A percentile compares a stretch with the other conserved stretches of the same genome.
phyloP scores from a whole-genome alignment of 2,888 invertebrate genomes.

The Camponotus fellah region DNA sequence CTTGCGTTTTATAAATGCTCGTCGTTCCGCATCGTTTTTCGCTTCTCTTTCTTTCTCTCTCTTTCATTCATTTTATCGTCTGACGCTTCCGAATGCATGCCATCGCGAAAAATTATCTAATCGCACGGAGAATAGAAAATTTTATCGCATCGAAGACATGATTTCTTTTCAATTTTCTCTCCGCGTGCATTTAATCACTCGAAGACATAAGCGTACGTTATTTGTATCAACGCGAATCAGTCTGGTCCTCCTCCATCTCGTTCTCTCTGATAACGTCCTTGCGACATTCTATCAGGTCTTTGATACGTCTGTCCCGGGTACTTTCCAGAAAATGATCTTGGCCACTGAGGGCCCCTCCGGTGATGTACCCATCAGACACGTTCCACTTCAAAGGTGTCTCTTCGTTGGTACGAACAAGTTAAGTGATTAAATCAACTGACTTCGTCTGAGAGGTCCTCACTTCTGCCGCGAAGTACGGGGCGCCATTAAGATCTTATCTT shows the following conservation, averaged over 20 bases:
- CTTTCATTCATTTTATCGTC: neutral
- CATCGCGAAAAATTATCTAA: constrained; percentile 41
- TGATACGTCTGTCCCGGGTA: constrained; percentile 69
- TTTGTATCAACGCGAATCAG: constrained; percentile 13
- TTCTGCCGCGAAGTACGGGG: constrained; percentile 48
- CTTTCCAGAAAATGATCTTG: constrained; percentile 72
- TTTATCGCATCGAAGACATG: neutral
- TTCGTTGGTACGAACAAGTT: constrained; percentile 58
- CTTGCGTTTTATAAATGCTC: constrained; percentile 71
- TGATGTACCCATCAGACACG: constrained; percentile 64
- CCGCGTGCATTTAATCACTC: constrained; percentile 33
- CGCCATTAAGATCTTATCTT: constrained; percentile 57
- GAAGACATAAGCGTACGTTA: neutral
- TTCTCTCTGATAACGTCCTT: constrained; percentile 60
- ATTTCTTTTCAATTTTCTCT: constrained; percentile 37
- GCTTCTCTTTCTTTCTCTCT: neutral
- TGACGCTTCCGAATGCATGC: neutral
- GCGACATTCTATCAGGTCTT: constrained; percentile 68
- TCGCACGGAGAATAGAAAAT: constrained; percentile 18
- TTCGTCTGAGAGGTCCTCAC: constrained; percentile 56
- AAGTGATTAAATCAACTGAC: constrained; percentile 72
- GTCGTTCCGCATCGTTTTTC: constrained; percentile 42
- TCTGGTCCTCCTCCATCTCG: constrained; percentile 58
- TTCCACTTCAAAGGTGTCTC: constrained; percentile 70
- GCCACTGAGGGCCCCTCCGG: constrained; percentile 55